Evolutionary conservation across 1,140 invertebrate species (phyloP), one percentile per base, ranked within the genome.

Genomic region (Onthophagus taurus): DNA sequence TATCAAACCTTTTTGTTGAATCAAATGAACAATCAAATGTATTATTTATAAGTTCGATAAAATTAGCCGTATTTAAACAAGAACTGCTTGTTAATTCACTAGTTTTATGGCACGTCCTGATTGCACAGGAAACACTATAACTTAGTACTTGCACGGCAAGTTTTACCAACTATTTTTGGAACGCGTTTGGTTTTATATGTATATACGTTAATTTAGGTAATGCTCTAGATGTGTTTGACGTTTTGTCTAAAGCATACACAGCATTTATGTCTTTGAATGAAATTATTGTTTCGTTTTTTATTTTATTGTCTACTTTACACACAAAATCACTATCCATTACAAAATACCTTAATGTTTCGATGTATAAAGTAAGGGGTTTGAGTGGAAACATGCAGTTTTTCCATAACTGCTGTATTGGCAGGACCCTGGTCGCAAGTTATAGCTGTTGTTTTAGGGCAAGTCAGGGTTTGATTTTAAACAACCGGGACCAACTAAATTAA

Each of bases 111-210:
- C 6, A 6, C 16, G 35, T 34, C 13, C 9, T n/a, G 13, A 34
- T 7, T 9, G 31, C 31, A 7, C 6, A 9, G 8, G 35, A 5
- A 17, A 37, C 20, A 5, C 5, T 18, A 37, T 37, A 6, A 13
- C 35, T 19, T 18, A 37, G 13, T n/a, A n/a, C n/a, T n/a, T n/a
- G n/a, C n/a, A n/a, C n/a, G n/a, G n/a, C n/a, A n/a, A n/a, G n/a
- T n/a, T n/a, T n/a, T n/a, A n/a, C n/a, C n/a, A n/a, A n/a, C n/a
- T n/a, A n/a, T n/a, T n/a, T n/a, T n/a, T n/a, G 39, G 44, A 58
- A 57, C 21, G 31, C 34, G 34, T 55, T 55, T 8, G 54, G 54
- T 37, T 55, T 50, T 7, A 57, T 23, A 44, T 58, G 54, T 14
- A 7, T 17, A 18, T 37, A 5, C 8, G 13, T 37, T 37, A 37